Conservation (phyloP, 2,797 vertebrate species). For the Lateolabrax maculatus region DNA sequence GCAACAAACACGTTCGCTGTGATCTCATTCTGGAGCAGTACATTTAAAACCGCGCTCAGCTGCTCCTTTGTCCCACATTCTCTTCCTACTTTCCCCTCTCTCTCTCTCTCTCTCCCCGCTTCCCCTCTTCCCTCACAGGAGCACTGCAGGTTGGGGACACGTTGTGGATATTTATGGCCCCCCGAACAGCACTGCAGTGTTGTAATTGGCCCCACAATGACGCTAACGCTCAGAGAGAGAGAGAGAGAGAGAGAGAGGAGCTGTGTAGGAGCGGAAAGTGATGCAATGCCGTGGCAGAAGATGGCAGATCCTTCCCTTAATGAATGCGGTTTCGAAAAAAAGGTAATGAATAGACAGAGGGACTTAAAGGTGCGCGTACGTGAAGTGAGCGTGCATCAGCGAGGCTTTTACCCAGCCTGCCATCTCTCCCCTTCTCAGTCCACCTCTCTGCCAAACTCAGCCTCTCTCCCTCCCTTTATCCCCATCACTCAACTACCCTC, state of each 20-base stretch:
- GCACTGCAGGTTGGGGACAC: constrained; percentile 59
- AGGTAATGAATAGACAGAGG: constrained; percentile 56
- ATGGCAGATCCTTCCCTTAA: constrained; percentile 56
- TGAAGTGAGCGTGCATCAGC: constrained; percentile 39
- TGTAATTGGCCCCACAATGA: constrained; percentile 70
- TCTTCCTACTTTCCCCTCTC: constrained; percentile 6
- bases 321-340: constrained; percentile 44
- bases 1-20: constrained; percentile 13
- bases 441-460: constrained; percentile 48
- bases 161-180: constrained; percentile 67
- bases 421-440: constrained; percentile 35
- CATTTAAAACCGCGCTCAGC: constrained; percentile 34
- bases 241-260: no score
- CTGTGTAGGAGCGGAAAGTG: constrained; percentile 39
- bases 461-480: constrained; percentile 60
- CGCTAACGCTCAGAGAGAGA: constrained; percentile 54
- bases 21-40: constrained; percentile 30
- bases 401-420: constrained; percentile 51
- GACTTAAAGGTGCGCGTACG: constrained; percentile 42
- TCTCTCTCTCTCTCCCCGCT: no score
- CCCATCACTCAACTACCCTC: constrained; percentile 61
- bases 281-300: constrained; percentile 47
- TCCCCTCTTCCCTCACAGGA: constrained; percentile 50
- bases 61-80: constrained; percentile 36
- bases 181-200: constrained; percentile 39